These are phyloP conservation scores for Calephelis nemesis DNA, from an alignment of 1,140 invertebrate genomes.

Conservation along the genomic window DNA sequence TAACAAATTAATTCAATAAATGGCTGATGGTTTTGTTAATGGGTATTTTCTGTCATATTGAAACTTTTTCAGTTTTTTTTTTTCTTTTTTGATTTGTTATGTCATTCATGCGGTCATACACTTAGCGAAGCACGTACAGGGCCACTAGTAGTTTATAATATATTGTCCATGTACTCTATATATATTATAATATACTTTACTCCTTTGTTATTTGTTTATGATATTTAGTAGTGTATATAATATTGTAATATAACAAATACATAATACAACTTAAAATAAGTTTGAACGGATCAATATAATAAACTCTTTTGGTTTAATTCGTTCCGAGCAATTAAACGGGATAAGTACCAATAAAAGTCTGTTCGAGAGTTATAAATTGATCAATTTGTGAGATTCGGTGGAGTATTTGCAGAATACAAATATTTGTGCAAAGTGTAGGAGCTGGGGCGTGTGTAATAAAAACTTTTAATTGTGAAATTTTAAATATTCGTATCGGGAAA, in stretches of 20 bases:
- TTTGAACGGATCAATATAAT: neutral
- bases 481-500: too few species aligned
- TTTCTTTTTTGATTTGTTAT: too few species aligned
- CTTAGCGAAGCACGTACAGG: too few species aligned
- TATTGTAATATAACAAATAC: neutral
- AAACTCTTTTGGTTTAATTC: constrained; percentile 12
- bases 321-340: constrained; percentile 11
- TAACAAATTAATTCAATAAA: too few species aligned
- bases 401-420: constrained; percentile 13
- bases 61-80: too few species aligned
- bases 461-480: neutral
- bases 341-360: constrained; percentile 19
- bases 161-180: too few species aligned
- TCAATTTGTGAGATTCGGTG: constrained; percentile 18
- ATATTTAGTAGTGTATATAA: neutral
- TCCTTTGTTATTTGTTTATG: too few species aligned
- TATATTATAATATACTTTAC: too few species aligned
- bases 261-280: neutral
- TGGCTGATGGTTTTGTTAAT: too few species aligned
- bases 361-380: constrained; percentile 17
- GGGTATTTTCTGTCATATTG: too few species aligned
- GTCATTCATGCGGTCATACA: too few species aligned
- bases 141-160: too few species aligned
- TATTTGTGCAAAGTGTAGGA: neutral
- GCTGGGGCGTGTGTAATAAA: neutral